Conservation (phyloP, 2,113 vertebrate genomes). For the Engraulis encrasicolus region DNA sequence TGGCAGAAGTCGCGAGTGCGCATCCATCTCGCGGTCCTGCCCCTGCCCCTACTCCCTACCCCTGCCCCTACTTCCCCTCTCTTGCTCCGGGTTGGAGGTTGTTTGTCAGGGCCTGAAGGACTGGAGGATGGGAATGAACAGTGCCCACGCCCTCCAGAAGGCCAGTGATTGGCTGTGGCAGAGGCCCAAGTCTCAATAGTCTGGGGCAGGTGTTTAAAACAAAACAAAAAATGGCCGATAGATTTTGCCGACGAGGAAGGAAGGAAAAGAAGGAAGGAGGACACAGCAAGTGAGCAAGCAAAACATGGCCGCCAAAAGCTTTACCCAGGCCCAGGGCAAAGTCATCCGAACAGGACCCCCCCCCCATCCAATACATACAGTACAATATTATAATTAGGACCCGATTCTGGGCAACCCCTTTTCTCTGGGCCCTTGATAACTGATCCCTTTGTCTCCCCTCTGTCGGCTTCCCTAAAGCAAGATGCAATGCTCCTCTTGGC, state of each 20-base stretch:
- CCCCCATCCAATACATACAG: too few species aligned
- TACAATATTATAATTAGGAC: too few species aligned
- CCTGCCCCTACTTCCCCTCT: conserved; percentile 18
- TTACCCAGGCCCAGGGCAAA: too few species aligned
- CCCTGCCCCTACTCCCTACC: conserved; percentile 35
- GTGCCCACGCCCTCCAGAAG: neutral
- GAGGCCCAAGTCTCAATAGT: neutral
- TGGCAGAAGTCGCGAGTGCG: conserved; percentile 69
- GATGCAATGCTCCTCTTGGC: neutral
- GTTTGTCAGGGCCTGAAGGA: conserved; percentile 37
- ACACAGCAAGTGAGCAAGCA: too few species aligned
- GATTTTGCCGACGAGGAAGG: neutral
- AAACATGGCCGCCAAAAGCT: too few species aligned
- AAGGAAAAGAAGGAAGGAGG: too few species aligned
- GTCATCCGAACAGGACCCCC: too few species aligned
- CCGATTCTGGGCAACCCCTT: too few species aligned
- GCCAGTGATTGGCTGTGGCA: neutral
- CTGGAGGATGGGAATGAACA: conserved; percentile 35
- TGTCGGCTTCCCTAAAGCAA: too few species aligned
- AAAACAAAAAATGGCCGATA: neutral
- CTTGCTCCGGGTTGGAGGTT: conserved; percentile 47
- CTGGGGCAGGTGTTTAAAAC: neutral
- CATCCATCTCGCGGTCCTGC: conserved; percentile 73
- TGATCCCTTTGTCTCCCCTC: too few species aligned
- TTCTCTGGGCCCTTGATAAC: too few species aligned